These are phyloP conservation scores for Diploptera punctata DNA, from an alignment of 2,888 invertebrate genomes.

Conservation along the genomic window DNA sequence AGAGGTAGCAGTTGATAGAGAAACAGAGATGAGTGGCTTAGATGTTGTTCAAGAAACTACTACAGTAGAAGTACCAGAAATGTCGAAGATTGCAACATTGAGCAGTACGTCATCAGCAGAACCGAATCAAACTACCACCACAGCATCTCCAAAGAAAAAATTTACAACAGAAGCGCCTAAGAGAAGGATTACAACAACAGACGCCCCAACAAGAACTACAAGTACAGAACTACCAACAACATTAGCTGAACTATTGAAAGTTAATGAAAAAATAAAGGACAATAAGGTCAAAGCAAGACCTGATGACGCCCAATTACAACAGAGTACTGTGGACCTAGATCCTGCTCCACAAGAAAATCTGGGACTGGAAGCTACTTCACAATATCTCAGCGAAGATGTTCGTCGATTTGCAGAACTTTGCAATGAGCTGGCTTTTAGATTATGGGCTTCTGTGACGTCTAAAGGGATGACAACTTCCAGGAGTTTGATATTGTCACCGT, in stretches of 20 bases:
- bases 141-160: too few species aligned
- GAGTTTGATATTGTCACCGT: conserved; percentile 83
- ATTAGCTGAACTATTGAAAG: too few species aligned
- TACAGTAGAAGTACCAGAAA: too few species aligned
- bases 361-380: conserved; percentile 79
- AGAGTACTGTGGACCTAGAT: conserved; percentile 57
- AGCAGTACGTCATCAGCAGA: background rate
- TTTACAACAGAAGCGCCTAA: too few species aligned
- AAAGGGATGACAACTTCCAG: conserved; percentile 67
- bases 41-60: too few species aligned
- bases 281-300: background rate
- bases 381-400: conserved; percentile 74
- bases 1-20: too few species aligned
- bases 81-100: too few species aligned
- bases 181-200: background rate
- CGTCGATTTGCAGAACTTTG: conserved; percentile 80
- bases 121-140: too few species aligned
- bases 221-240: background rate
- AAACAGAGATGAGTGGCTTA: too few species aligned
- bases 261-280: background rate
- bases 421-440: conserved; percentile 84
- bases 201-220: background rate
- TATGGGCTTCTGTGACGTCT: conserved; percentile 76
- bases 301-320: background rate
- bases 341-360: conserved; percentile 64